Evolutionary conservation across 2,113 vertebrate species (phyloP).

Genomic region (Oreocharis arfaki): DNA sequence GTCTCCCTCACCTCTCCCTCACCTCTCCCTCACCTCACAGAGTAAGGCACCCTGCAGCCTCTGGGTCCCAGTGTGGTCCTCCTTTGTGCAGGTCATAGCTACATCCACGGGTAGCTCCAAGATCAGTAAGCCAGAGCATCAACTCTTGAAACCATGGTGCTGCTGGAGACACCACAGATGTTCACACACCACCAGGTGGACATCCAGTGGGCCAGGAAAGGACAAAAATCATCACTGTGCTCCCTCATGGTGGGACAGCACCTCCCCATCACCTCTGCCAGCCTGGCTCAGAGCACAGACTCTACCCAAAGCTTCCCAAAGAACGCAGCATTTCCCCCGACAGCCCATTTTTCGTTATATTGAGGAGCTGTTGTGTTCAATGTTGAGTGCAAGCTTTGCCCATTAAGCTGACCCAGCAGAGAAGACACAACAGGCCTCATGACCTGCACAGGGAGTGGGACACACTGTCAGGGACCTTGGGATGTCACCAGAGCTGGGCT

Average conservation of each 20-base stretch:
- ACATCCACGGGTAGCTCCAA: rapidly evolving
- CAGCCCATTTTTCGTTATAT: neutral
- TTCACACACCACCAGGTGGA: neutral
- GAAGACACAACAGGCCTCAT: neutral
- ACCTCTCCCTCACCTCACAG: no score
- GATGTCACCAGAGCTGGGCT: neutral
- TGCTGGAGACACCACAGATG: neutral
- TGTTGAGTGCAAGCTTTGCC: neutral
- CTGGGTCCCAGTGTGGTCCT: neutral
- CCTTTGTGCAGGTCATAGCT: neutral
- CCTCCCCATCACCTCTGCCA: neutral
- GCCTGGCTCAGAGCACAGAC: neutral
- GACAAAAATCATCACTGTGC: neutral
- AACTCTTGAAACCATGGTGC: neutral
- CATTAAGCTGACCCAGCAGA: neutral
- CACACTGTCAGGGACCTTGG: neutral
- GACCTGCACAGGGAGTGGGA: neutral
- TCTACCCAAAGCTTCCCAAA: neutral
- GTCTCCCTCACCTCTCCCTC: neutral
- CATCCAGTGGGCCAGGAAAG: neutral
- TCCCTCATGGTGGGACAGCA: neutral
- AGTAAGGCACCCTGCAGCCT: neutral
- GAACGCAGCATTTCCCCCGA: neutral
- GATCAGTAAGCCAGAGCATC: neutral
- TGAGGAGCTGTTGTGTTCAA: neutral